phyloP scores from a whole-genome alignment of 2,797 vertebrate species.

The Lophius americanus region DNA sequence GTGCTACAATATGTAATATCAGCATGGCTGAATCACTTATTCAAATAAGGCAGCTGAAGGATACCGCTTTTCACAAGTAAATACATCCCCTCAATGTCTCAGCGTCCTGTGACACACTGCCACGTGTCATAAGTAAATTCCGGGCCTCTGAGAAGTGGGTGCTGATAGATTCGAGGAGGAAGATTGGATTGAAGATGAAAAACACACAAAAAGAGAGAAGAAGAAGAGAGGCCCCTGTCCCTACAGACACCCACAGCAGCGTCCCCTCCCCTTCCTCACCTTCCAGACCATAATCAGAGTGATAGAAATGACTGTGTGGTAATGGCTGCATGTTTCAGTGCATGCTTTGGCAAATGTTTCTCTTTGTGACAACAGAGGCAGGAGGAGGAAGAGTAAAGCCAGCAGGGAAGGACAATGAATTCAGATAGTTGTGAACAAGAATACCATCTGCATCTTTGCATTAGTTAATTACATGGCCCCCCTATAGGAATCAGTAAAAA shows the following conservation, averaged over 20 bases:
- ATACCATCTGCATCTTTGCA: too few relatives aligned
- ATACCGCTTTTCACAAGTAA: conserved; percentile 69
- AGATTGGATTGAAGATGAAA: conserved; percentile 67
- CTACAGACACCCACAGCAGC: conserved; percentile 21
- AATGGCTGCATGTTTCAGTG: conserved; percentile 16
- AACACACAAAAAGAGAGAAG: conserved; percentile 45
- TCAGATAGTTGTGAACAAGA: neutral
- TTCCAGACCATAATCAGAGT: conserved; percentile 61
- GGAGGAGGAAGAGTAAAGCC: conserved; percentile 61
- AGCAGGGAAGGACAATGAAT: conserved; percentile 42
- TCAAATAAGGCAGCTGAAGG: conserved; percentile 70
- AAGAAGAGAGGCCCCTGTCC: conserved; percentile 9
- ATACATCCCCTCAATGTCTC: conserved; percentile 74
- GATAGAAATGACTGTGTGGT: conserved; percentile 48
- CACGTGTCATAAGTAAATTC: conserved; percentile 75
- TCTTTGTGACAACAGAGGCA: conserved; percentile 58
- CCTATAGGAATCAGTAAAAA: too few relatives aligned
- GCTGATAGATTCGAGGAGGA: conserved; percentile 55
- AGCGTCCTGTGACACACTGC: conserved; percentile 66
- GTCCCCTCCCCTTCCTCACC: conserved; percentile 39
- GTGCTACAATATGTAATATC: conserved; percentile 63
- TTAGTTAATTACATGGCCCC: too few relatives aligned
- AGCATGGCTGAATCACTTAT: conserved; percentile 61
- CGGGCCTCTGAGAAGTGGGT: conserved; percentile 57
- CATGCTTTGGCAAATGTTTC: conserved; percentile 32